Conservation (phyloP, 2,888 invertebrate genomes). For the Netelia fuscicornis region DNA sequence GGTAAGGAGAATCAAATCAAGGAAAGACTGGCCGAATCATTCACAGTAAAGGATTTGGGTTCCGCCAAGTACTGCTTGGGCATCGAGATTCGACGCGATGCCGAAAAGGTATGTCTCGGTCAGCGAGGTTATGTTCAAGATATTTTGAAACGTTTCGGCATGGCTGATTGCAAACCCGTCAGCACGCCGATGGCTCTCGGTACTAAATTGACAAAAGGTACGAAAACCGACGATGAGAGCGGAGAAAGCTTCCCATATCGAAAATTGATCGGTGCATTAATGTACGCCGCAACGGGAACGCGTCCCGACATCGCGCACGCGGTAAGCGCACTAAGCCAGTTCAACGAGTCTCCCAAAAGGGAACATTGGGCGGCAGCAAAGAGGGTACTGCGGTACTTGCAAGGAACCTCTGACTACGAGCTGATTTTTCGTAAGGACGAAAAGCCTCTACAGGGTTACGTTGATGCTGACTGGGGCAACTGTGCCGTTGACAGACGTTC, state of each 20-base stretch:
- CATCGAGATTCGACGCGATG: not conserved
- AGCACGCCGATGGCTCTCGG: not conserved
- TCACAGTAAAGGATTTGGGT: not conserved
- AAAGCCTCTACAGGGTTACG: not conserved
- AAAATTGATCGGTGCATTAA: slow-evolving; percentile 48
- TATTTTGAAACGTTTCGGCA: not conserved
- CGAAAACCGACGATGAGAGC: slow-evolving; percentile 17
- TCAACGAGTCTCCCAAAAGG: slow-evolving; percentile 13
- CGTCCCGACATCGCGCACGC: slow-evolving; percentile 55
- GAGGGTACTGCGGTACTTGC: slow-evolving; percentile 46
- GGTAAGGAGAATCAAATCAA: not conserved
- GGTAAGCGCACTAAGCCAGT: slow-evolving; percentile 47
- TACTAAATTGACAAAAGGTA: not conserved
- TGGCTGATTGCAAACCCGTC: not conserved
- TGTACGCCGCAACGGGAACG: slow-evolving; percentile 49
- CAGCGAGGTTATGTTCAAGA: not conserved
- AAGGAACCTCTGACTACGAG: slow-evolving; percentile 33
- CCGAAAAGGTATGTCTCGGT: not conserved
- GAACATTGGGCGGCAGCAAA: slow-evolving; percentile 56
- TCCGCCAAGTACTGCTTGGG: not conserved
- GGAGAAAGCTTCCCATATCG: slow-evolving; percentile 5
- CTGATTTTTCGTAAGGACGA: slow-evolving; percentile 36
- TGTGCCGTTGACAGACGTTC: not conserved
- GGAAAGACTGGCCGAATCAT: not conserved
- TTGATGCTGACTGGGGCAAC: not conserved